Base-by-base conservation (phyloP, 2,113 vertebrate genomes). In the Acrocephalus kingi region DNA sequence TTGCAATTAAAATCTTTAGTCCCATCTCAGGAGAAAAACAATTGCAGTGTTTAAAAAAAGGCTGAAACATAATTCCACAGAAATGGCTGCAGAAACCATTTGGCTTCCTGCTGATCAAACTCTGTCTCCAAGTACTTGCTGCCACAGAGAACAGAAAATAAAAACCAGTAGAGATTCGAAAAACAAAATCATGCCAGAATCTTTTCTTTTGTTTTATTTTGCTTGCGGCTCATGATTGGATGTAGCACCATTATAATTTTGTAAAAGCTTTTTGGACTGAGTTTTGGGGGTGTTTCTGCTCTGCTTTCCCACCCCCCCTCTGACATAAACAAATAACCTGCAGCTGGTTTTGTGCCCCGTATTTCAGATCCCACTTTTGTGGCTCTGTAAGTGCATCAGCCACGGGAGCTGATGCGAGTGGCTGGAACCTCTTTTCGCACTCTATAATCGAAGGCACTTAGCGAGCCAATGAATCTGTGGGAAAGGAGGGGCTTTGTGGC, bases 401-500 rank as follows among this genome's bases (percentile, higher is more conserved):
- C 58, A 37, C 6, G 0, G 93, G 81, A 74, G 90, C 93, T 58
- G 67, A 78, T 48, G 49, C 51, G 43, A 96, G 68, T 93, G 64
- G 64, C 79, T 93, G 95, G 78, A 96, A 92, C 39, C 86, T 87
- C 68, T 88, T 93, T 78, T 58, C 43, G 33, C 31, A 14, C 63
- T 46, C 79, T 87, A 62, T 64, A 93, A 93, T 89, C 93, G 35
- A 87, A 96, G 46, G 56, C 95, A 74, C 49, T 90, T 91, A 95
- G 97, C 12, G 96, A 98, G 96, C 95, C 94, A 94, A 95, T 94
- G 91, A 96, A 68, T 88, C 58, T 86, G 78, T 84, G 71, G 48
- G 67, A 37, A 97, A 91, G 95, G 98, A 98, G 94, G 97, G 95
- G 97, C 97, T 96, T 96, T 83, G 79, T 88, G 88, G 81, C 93